phyloP scores from a whole-genome alignment of 2,888 invertebrate species.

The Cosmia trapezina region DNA sequence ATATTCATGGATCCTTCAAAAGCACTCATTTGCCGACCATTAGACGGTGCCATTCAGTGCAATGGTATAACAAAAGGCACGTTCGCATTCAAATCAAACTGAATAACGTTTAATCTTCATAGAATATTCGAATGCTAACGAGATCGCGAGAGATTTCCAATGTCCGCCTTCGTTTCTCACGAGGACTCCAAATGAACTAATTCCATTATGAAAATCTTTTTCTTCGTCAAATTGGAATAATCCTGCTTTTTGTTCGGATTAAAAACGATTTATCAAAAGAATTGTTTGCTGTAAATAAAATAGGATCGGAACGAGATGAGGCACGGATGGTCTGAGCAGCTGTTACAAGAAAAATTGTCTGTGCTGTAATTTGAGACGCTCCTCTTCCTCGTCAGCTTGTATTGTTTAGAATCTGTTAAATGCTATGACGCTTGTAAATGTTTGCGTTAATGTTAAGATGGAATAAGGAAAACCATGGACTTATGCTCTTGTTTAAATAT shows the following conservation, averaged over 20 bases:
- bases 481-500: constrained; percentile 25
- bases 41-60: constrained; percentile 63
- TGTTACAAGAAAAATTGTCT: constrained; percentile 67
- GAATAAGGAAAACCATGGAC: constrained; percentile 34
- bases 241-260: constrained; percentile 72
- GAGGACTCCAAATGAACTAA: constrained; percentile 67
- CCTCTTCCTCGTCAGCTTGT: constrained; percentile 14
- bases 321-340: constrained; percentile 63
- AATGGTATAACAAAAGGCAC: constrained; percentile 64
- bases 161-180: constrained; percentile 58
- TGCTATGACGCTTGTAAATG: constrained; percentile 51
- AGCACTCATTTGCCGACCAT: constrained; percentile 65
- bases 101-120: constrained; percentile 68
- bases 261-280: constrained; percentile 75
- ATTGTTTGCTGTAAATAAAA: constrained; percentile 71
- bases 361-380: constrained; percentile 43
- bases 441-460: constrained; percentile 47
- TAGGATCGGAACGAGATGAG: constrained; percentile 62
- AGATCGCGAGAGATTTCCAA: constrained; percentile 66
- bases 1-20: constrained; percentile 59
- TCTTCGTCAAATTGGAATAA: constrained; percentile 67
- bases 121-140: constrained; percentile 71
- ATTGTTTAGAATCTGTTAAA: constrained; percentile 49
- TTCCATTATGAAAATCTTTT: constrained; percentile 72
- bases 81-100: constrained; percentile 65